Base-by-base conservation (phyloP, 2,797 vertebrate genomes). In the Picus viridis region DNA sequence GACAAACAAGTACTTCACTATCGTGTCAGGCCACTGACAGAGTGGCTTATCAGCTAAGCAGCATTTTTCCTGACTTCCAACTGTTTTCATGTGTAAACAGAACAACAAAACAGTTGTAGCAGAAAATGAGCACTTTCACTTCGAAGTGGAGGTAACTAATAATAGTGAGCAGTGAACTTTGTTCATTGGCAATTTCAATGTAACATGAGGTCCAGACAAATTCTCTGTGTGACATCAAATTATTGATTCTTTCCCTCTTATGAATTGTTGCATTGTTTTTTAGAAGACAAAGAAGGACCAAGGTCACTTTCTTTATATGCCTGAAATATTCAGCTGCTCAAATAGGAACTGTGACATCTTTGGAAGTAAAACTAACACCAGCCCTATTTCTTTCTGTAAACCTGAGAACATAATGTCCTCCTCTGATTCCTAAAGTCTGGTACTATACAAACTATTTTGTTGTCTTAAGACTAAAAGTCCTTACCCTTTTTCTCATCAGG, bases 81-180 rank as follows among this genome's bases (percentile, higher is more conserved):
- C 73, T 49, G 83, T 81, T 93, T 83, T 79, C 39, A 81, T 89
- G 73, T 94, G 70, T 89, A 89, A 91, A 85, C 45, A 74, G 68
- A 93, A 45, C 34, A 90, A 63, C 30, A n/a, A 57, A 83, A 63
- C n/a, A 54, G 16, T 74, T 79, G 67, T 24, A 91, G 76, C 0
- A 3, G 70, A 86, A 91, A 93, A 88, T 62, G 20, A 64, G 22
- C 24, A 26, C 54, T 68, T 54, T 41, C 10, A n/a, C 13, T 56
- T 68, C 45, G 64, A 78, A 79, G 30, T 24, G 39, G 22, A 84
- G 23, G 39, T 34, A 84, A 70, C 8, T 68, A 49, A 69, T 63
- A 13, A 54, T 57, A 47, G 74, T 45, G 9, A 94, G 17, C 26
- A 36, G 20, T 24, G 85, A 81, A 39, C 53, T 65, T 59, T 57